Evolutionary conservation across 2,797 vertebrate species (phyloP).

Genomic region (Fratercula arctica): DNA sequence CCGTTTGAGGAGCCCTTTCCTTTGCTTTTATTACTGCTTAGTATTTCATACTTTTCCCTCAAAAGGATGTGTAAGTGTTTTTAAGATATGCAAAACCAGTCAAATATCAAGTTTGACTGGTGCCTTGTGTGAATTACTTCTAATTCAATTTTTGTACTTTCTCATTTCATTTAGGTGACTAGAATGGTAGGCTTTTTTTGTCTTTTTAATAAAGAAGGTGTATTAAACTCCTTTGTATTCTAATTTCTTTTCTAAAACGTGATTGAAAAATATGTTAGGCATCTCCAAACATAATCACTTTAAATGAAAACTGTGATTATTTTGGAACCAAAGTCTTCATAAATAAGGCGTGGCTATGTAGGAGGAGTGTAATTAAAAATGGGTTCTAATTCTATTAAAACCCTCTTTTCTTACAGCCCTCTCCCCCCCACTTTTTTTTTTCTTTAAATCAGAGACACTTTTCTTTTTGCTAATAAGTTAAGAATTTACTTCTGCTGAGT

Average conservation of each 20-base stretch:
- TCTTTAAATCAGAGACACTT: background rate
- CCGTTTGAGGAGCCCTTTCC: background rate
- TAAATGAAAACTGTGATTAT: background rate
- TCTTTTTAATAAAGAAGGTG: background rate
- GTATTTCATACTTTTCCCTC: background rate
- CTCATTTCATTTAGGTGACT: background rate
- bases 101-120: background rate
- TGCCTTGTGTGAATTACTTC: background rate
- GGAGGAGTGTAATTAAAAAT: background rate
- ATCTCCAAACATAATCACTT: background rate
- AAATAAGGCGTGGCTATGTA: background rate
- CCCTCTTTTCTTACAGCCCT: background rate
- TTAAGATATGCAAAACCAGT: background rate
- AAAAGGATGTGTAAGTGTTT: background rate
- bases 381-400: background rate
- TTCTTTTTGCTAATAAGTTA: background rate
- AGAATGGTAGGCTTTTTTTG: accelerated
- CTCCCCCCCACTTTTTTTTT: accelerated
- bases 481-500: background rate
- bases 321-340: background rate
- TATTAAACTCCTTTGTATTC: background rate
- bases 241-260: background rate
- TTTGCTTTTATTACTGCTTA: background rate
- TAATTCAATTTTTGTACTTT: background rate
- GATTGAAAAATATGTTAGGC: background rate